These are phyloP conservation scores for Vollenhovia emeryi DNA, from an alignment of 1,140 invertebrate genomes.

Conservation along the genomic window DNA sequence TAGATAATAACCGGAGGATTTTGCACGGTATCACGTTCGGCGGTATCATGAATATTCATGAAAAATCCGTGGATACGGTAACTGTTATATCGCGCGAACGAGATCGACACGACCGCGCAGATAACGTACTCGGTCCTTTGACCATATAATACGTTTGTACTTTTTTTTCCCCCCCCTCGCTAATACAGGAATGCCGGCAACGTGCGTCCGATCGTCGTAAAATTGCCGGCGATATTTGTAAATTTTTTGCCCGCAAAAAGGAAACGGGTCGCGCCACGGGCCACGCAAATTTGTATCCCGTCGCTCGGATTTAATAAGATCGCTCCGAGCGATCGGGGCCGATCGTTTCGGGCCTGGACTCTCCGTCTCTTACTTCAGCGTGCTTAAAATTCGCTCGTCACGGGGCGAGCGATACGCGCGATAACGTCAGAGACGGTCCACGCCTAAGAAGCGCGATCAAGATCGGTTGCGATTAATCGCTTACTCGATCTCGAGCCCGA, in stretches of 20 bases:
- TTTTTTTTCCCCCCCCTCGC: background rate
- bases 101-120: conserved; percentile 66
- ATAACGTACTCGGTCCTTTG: conserved; percentile 58
- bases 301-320: conserved; percentile 44
- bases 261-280: background rate
- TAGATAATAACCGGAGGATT: conserved; percentile 55
- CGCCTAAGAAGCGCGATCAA: conserved; percentile 60
- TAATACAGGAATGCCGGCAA: conserved; percentile 1
- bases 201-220: background rate
- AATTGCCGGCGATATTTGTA: conserved; percentile 12
- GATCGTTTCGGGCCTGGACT: background rate
- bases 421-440: conserved; percentile 52
- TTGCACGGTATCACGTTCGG: conserved; percentile 21
- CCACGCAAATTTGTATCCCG: conserved; percentile 16
- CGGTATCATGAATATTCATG: conserved; percentile 74
- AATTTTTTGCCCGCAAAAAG: background rate
- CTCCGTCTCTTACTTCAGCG: background rate
- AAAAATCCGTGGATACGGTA: conserved; percentile 67
- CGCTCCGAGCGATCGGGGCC: conserved; percentile 19
- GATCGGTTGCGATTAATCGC: conserved; percentile 68
- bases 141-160: background rate
- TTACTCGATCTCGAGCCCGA: conserved; percentile 68
- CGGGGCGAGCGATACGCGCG: conserved; percentile 36
- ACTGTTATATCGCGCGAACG: conserved; percentile 63
- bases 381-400: conserved; percentile 30